Evolutionary conservation across 2,113 vertebrate genomes (phyloP), one percentile per base, ranked within the genome.

Genomic region (Brachionichthys hirsutus): DNA sequence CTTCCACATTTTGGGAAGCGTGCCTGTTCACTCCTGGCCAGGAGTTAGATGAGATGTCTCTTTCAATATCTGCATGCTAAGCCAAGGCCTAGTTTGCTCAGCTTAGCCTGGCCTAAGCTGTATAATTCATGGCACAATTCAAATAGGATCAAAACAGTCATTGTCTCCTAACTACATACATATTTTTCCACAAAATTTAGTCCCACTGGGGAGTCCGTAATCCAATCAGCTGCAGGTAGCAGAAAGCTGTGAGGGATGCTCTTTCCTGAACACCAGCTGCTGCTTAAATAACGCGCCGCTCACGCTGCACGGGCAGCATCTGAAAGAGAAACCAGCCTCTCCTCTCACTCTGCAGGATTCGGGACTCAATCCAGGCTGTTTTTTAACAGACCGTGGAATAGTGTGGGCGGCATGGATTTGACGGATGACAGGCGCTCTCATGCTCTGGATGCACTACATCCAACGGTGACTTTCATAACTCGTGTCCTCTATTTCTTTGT

Each of bases 391-490:
- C 62, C 56, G 56, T 70, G 61, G 71, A 52, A 52, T 70, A 54
- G 78, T 67, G 56, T 62, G 63, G 53, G 43, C 56, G 15, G 68
- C n/a, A 63, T 73, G 78, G 68, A 12, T 38, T 38, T 1, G n/a
- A n/a, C n/a, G 64, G 78, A 76, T 78, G 77, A 87, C 79, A 80
- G 78, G 48, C 41, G 54, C 77, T 75, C 82, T 85, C 67, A 70
- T 9, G 19, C 61, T 64, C 55, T 80, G 64, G 70, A 79, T 66
- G 38, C 70, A n/a, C 19, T 43, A 4, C 17, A 12, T 45, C 24
- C 65, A 19, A 2, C 51, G 49, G 59, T 54, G 59, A 53, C 54
- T 67, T 71, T 47, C 48, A 55, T 53, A 47, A 61, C 70, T 62
- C 62, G 41, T 55, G 47, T 57, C 20, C 38, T 60, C 59, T 44